Evolutionary conservation across 2,888 invertebrate genomes (phyloP), one percentile per base, ranked within the genome.

Genomic region (Lingula anatina): DNA sequence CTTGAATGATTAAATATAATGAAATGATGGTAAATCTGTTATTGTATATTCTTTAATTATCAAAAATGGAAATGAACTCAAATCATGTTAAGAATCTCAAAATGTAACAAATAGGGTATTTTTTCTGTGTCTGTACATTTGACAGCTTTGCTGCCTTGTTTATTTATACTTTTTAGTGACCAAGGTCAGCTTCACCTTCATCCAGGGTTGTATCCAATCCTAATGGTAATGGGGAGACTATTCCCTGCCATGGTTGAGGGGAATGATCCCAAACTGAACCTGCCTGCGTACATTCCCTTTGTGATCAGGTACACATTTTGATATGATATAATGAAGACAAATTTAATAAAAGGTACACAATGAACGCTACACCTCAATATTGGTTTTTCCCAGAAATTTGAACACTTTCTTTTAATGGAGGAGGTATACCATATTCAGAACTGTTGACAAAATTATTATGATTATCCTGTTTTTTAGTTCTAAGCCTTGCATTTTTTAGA

Each of bases 211-310:
- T 89, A 87, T 77, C 89, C 90, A 0, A 81, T 88, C 40, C 78
- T 94, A 55, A 76, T 91, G 64, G 79, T 94, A 50, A 79, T 94
- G 45, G 85, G 86, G 2, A 80, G 90, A 28, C 80, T 94, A 3
- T 88, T 88, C 75, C 87, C 89, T 0, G 86, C 87, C 0, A 81
- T 85, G 1, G 77, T 85, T 44, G 89, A 90, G 65, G 86, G 85
- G 36, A 81, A 83, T 9, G 85, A 85, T 60, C 82, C 84, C 23
- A 83, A 82, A 61, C 78, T 86, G 46, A 84, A 86, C 84, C 76
- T 88, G 51, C 78, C 82, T 24, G 80, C 83, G 51, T 87, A 86
- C 72, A 78, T 88, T 46, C 83, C 85, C 2, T 81, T 80, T 61
- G 83, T 89, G 49, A 79, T 69, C 28, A 68, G 59, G 74, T 72